phyloP scores from a whole-genome alignment of 2,888 invertebrate genomes.

The Chrysolina haemoptera region DNA sequence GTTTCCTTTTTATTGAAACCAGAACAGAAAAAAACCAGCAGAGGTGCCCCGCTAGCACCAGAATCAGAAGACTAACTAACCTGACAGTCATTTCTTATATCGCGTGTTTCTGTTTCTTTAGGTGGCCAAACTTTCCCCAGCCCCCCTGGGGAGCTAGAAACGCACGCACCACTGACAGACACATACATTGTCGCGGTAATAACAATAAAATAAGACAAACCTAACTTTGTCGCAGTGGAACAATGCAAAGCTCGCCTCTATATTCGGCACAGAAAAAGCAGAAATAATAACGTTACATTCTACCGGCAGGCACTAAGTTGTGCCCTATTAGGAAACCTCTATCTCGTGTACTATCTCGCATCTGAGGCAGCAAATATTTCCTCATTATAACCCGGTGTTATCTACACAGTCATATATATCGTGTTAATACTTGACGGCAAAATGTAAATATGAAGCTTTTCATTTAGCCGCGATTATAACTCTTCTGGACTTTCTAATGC shows the following conservation, averaged over 20 bases:
- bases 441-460: slow-evolving; percentile 39
- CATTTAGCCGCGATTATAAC: slow-evolving; percentile 32
- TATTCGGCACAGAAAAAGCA: slow-evolving; percentile 29
- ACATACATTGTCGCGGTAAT: slow-evolving; percentile 1
- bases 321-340: slow-evolving; percentile 33
- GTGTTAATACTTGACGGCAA: slow-evolving; percentile 20
- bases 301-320: not conserved
- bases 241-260: slow-evolving; percentile 26
- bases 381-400: slow-evolving; percentile 29
- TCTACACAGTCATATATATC: slow-evolving; percentile 28
- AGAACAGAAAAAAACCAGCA: no score
- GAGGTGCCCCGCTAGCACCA: no score
- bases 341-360: slow-evolving; percentile 29
- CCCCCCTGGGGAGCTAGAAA: not conserved
- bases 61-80: no score
- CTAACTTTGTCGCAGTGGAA: slow-evolving; percentile 8
- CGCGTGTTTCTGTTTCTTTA: no score
- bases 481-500: slow-evolving; percentile 43
- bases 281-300: slow-evolving; percentile 14
- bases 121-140: no score
- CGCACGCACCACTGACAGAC: not conserved
- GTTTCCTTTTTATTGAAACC: no score
- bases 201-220: slow-evolving; percentile 8
- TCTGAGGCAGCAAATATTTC: slow-evolving; percentile 26
- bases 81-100: no score